A percentile compares a stretch with the other conserved stretches of the same genome.
phyloP scores from a whole-genome alignment of 1,140 invertebrate genomes.

The Rhagoletis pomonella region DNA sequence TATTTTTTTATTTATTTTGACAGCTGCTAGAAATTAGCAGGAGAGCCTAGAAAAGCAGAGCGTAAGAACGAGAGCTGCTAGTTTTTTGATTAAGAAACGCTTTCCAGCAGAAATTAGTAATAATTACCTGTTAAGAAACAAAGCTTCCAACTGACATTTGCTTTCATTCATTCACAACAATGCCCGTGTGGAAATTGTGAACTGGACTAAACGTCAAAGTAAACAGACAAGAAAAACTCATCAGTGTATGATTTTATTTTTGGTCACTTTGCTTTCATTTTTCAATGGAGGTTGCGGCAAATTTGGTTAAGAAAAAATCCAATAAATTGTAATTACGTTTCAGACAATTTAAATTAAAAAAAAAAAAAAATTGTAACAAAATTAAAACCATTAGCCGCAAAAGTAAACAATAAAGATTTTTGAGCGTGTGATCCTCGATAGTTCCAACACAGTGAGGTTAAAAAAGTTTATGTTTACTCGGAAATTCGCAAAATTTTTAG shows the following conservation, averaged over 20 bases:
- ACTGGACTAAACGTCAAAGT: slow-evolving; percentile 42
- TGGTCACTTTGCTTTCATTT: slow-evolving; percentile 25
- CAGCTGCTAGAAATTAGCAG: too few species aligned
- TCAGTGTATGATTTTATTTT: slow-evolving; percentile 34
- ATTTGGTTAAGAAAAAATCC: slow-evolving; percentile 28
- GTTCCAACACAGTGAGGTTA: neutral
- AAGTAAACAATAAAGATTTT: neutral
- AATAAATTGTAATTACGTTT: slow-evolving; percentile 22
- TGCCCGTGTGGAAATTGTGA: too few species aligned
- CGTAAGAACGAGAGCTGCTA: too few species aligned
- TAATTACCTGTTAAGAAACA: too few species aligned
- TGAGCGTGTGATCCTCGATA: neutral
- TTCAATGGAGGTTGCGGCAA: slow-evolving; percentile 28
- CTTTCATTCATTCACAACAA: too few species aligned
- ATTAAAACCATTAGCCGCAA: neutral
- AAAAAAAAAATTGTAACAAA: slow-evolving; percentile 33
- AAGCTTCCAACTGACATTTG: too few species aligned
- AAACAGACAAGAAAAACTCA: slow-evolving; percentile 42
- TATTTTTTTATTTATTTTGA: too few species aligned
- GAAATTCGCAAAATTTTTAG: slow-evolving; percentile 12
- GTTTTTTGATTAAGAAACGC: too few species aligned
- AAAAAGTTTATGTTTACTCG: slow-evolving; percentile 34
- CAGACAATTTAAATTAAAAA: slow-evolving; percentile 12
- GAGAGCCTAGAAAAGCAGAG: too few species aligned
- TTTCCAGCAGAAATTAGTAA: too few species aligned